phyloP scores from a whole-genome alignment of 2,888 invertebrate species.

The Erebia aethiops region DNA sequence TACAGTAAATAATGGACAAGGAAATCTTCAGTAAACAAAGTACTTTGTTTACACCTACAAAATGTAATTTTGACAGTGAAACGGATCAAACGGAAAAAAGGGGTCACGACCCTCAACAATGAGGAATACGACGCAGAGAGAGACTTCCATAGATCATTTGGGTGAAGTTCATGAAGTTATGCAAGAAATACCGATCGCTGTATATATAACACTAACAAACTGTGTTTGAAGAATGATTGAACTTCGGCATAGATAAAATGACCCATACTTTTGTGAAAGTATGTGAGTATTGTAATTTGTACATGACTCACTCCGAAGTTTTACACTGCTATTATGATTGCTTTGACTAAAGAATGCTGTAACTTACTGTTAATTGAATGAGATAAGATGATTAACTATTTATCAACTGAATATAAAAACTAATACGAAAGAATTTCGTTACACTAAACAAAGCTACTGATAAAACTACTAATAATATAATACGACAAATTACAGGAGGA shows the following conservation, averaged over 20 bases:
- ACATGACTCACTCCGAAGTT: slow-evolving; percentile 8
- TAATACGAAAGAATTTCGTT: neutral
- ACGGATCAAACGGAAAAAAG: no score
- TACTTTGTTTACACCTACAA: no score
- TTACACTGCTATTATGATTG: neutral
- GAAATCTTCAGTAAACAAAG: no score
- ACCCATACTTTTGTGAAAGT: slow-evolving; percentile 7
- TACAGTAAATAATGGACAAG: no score
- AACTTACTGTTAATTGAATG: neutral
- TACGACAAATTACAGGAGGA: slow-evolving; percentile 10
- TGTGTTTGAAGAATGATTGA: slow-evolving; percentile 3
- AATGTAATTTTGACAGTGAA: no score
- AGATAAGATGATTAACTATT: neutral
- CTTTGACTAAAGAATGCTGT: neutral
- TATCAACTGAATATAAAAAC: neutral
- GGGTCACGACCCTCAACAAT: no score
- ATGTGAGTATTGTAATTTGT: neutral
- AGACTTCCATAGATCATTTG: neutral
- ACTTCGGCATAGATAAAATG: neutral
- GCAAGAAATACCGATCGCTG: no score
- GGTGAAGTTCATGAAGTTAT: neutral
- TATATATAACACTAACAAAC: neutral
- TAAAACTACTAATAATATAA: slow-evolving; percentile 4
- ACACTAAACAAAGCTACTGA: slow-evolving; percentile 11
- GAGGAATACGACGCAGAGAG: no score